Conservation (phyloP, 2,113 vertebrate species). For the Anseranas semipalmata region DNA sequence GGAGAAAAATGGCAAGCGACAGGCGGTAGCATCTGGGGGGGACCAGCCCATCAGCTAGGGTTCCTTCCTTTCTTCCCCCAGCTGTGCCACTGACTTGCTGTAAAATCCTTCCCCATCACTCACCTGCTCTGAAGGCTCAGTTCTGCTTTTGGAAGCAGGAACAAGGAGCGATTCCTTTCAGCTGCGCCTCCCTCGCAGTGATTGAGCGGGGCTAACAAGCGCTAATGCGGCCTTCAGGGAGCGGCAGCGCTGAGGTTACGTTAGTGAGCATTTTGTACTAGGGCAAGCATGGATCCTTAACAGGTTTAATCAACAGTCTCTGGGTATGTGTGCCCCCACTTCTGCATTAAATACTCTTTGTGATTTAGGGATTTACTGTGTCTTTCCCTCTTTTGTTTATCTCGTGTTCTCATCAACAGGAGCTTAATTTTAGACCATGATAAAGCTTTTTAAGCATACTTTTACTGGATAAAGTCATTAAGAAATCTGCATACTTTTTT, state of each 20-base stretch:
- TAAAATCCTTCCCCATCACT: background rate
- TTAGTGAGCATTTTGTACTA: background rate
- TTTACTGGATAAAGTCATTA: background rate
- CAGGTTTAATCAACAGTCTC: slow-evolving; percentile 30
- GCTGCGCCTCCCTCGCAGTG: background rate
- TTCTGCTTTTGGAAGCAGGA: slow-evolving; percentile 11
- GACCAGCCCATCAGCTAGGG: accelerated
- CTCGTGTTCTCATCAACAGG: background rate
- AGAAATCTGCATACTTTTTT: background rate
- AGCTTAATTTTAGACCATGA: background rate
- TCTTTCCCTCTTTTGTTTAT: slow-evolving; percentile 39
- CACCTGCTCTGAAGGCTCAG: slow-evolving; percentile 20
- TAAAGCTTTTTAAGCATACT: background rate
- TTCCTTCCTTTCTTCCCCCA: background rate
- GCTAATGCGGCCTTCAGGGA: slow-evolving; percentile 23
- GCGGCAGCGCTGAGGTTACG: background rate
- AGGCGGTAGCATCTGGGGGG: background rate
- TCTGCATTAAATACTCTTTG: slow-evolving; percentile 15
- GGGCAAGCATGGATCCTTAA: slow-evolving; percentile 21
- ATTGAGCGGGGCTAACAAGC: background rate
- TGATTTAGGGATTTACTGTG: slow-evolving; percentile 1
- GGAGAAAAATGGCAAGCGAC: background rate
- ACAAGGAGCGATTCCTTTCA: slow-evolving; percentile 47
- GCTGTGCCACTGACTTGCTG: background rate
- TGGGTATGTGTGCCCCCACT: background rate